A percentile compares a stretch with the other conserved stretches of the same genome.
Evolutionary conservation across 2,113 vertebrate species (phyloP).

Genomic region (Melanerpes aurifrons): DNA sequence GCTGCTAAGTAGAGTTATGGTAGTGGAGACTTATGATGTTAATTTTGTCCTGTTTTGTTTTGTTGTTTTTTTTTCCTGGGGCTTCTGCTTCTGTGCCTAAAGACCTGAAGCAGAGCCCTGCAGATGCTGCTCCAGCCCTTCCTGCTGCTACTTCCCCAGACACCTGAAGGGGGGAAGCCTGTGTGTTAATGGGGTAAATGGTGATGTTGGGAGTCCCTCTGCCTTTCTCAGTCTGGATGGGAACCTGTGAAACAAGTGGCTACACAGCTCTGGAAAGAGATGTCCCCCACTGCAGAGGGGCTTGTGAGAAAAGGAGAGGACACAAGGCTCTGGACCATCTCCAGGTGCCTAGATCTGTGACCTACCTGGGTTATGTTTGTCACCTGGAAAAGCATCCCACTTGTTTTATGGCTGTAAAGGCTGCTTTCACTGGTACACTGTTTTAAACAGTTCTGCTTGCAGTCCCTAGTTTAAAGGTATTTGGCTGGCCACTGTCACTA

Average conservation of each 20-base stretch:
- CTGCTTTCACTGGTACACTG: not conserved
- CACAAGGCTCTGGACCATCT: fast-evolving
- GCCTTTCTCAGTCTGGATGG: not conserved
- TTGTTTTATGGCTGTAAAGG: not conserved
- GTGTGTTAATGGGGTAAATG: not conserved
- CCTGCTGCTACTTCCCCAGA: fast-evolving
- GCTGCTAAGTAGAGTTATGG: not conserved
- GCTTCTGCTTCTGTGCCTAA: not conserved
- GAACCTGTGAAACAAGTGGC: not conserved
- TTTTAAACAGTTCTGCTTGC: not conserved
- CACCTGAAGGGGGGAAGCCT: not conserved
- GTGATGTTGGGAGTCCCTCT: not conserved
- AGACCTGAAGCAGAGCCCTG: not conserved
- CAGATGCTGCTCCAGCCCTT: not conserved
- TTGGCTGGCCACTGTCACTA: not conserved
- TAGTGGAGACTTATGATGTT: not conserved
- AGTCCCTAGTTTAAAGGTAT: not conserved
- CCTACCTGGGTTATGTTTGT: not conserved
- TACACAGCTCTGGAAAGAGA: not conserved
- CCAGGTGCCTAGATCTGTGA: not conserved
- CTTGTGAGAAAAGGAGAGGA: not conserved
- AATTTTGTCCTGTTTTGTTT: not conserved
- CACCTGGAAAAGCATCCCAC: not conserved
- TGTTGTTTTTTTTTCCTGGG: not conserved
- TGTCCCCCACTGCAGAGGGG: fast-evolving